A percentile compares a stretch with the other conserved stretches of the same genome.
phyloP scores from a whole-genome alignment of 1,140 invertebrate genomes.

The Cecropterus lyciades region DNA sequence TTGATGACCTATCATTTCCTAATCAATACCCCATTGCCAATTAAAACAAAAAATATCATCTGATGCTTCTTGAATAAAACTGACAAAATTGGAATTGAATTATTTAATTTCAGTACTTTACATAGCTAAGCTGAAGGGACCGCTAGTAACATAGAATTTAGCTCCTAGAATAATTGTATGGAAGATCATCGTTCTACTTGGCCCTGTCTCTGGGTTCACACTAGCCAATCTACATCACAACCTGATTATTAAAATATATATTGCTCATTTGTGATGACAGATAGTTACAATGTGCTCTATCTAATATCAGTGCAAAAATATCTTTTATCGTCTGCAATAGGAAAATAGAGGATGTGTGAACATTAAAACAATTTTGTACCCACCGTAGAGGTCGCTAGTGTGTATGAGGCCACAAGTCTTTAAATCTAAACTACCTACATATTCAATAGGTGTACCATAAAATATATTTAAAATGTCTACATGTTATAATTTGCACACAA shows the following conservation, averaged over 20 bases:
- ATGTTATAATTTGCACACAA: conserved; percentile 13
- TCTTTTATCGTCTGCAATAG: conserved; percentile 56
- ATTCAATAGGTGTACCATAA: conserved; percentile 30
- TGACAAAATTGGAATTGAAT: no score
- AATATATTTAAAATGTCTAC: conserved; percentile 28
- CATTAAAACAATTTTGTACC: conserved; percentile 72
- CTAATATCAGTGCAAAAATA: conserved; percentile 79
- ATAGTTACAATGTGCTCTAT: conserved; percentile 57
- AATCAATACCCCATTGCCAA: no score
- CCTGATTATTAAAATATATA: conserved; percentile 27
- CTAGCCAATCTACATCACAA: conserved; percentile 34
- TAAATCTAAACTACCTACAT: conserved; percentile 27
- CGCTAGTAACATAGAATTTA: background rate
- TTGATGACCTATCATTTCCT: no score
- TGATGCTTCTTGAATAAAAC: no score
- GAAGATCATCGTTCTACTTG: background rate
- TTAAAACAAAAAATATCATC: no score
- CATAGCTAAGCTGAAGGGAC: background rate
- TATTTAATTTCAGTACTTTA: background rate
- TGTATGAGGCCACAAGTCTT: conserved; percentile 51
- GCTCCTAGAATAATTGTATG: background rate
- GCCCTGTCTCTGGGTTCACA: conserved; percentile 3
- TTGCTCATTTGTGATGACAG: conserved; percentile 22
- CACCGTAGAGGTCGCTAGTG: conserved; percentile 48
- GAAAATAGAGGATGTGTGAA: conserved; percentile 76